A percentile compares a stretch with the other conserved stretches of the same genome.
phyloP scores from a whole-genome alignment of 2,888 invertebrate species.

The Cantharis lateralis region DNA sequence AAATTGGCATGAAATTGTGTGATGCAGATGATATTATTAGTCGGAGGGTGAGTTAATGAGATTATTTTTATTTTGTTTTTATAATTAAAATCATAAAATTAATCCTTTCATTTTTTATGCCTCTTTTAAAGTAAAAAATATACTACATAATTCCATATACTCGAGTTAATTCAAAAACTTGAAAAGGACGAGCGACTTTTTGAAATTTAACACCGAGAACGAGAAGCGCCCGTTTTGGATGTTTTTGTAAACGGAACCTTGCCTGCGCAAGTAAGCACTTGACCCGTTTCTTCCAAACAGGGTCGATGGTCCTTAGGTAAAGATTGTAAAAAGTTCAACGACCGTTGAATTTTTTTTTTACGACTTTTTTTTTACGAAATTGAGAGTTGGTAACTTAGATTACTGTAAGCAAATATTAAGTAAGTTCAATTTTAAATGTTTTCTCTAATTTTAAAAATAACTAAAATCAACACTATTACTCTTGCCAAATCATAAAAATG shows the following conservation, averaged over 20 bases:
- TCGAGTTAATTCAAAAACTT: no score
- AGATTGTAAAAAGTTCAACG: background rate
- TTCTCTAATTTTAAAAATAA: background rate
- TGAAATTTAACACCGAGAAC: no score
- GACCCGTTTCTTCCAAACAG: background rate
- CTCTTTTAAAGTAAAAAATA: background rate
- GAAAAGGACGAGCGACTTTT: no score
- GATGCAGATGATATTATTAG: conserved; percentile 64
- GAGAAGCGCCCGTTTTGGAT: background rate
- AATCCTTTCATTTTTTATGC: background rate
- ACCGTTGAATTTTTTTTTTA: background rate
- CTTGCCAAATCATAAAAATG: background rate
- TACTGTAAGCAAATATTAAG: background rate
- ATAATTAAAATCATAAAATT: background rate
- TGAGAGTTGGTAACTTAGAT: background rate
- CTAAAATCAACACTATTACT: background rate
- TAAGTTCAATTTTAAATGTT: background rate
- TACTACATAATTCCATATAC: no score
- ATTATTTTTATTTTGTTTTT: background rate
- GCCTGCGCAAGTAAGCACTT: background rate
- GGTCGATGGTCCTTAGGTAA: background rate
- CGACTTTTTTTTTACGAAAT: no score
- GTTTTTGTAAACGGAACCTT: background rate
- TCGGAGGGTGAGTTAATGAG: conserved; percentile 56
- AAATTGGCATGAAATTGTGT: conserved; percentile 32